Evolutionary conservation across 2,797 vertebrate species (phyloP).

Genomic region (Cuniculus paca): DNA sequence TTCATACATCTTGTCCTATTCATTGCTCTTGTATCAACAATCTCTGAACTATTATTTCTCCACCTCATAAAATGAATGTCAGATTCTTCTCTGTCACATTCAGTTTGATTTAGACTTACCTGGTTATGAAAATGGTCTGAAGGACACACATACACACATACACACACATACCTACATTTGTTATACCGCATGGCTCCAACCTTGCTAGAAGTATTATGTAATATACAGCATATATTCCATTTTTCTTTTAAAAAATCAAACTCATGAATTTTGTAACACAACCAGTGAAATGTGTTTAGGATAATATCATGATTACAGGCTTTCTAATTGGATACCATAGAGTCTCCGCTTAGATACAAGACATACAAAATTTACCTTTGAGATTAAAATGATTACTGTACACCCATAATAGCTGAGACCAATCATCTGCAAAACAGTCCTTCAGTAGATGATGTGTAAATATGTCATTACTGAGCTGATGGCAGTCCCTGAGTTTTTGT

Average conservation of each 20-base stretch:
- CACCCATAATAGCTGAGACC: neutral
- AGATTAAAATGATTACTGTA: neutral
- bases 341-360: neutral
- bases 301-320: neutral
- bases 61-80: neutral
- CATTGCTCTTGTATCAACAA: neutral
- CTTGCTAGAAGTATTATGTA: neutral
- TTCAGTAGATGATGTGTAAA: neutral
- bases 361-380: neutral
- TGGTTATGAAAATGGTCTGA: neutral
- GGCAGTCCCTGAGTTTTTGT: neutral
- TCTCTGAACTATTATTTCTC: neutral
- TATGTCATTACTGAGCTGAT: neutral
- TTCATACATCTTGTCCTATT: neutral
- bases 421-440: neutral
- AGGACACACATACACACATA: neutral
- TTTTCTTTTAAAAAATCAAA: neutral
- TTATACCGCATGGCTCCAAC: neutral
- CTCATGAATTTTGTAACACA: conserved; percentile 27
- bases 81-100: neutral
- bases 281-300: neutral
- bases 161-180: neutral
- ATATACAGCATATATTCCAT: neutral
- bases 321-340: neutral
- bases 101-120: neutral